Percentiles rank a stretch among this genome's conserved stretches.
These are phyloP conservation scores for Choreutis nemorana DNA, from an alignment of 2,888 invertebrate species.

Conservation along the genomic window DNA sequence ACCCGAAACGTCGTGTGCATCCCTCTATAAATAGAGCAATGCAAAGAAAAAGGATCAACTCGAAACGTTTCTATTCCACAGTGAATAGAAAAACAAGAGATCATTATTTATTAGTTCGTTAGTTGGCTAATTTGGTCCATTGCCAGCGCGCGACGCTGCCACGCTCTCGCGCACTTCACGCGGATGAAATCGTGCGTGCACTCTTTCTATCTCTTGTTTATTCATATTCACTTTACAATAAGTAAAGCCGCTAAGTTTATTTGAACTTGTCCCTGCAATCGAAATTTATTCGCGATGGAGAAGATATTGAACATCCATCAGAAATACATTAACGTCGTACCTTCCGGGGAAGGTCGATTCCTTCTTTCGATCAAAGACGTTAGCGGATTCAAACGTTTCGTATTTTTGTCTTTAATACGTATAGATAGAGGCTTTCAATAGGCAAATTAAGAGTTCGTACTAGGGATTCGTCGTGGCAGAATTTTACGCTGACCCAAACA, in stretches of 20 bases:
- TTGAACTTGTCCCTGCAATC: constrained; percentile 10
- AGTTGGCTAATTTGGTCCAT: constrained; percentile 64
- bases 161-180: constrained; percentile 55
- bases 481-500: constrained; percentile 65
- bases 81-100: constrained; percentile 65
- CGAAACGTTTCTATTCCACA: constrained; percentile 58
- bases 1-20: constrained; percentile 61
- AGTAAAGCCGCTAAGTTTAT: neutral
- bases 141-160: constrained; percentile 52
- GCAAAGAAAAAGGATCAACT: constrained; percentile 41
- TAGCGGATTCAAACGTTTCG: too few relatives aligned
- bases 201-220: constrained; percentile 13
- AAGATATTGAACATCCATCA: constrained; percentile 55
- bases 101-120: constrained; percentile 66
- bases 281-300: constrained; percentile 39
- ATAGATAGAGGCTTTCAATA: too few relatives aligned
- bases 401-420: too few relatives aligned
- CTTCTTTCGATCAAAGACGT: constrained; percentile 28
- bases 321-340: constrained; percentile 56
- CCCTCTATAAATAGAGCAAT: constrained; percentile 47
- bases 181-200: constrained; percentile 55
- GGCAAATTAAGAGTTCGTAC: constrained; percentile 37
- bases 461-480: constrained; percentile 39
- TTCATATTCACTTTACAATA: neutral
- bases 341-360: constrained; percentile 27